Conservation (phyloP, 1,140 invertebrate genomes). For the Nylanderia fulva region DNA sequence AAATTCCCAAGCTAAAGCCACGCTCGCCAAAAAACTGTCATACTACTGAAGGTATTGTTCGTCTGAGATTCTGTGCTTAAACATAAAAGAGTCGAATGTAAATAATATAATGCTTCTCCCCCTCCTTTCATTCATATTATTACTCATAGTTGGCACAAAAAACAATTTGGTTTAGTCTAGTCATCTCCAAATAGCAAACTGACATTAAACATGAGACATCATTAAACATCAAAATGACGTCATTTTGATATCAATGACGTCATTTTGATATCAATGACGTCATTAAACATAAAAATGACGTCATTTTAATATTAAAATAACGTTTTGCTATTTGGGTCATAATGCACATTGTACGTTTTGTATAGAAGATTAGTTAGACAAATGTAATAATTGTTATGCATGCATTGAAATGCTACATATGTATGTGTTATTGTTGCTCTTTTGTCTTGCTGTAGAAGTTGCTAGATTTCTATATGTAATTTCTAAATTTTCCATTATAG, state of each 20-base stretch:
- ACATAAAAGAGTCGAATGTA: constrained; percentile 54
- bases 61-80: constrained; percentile 71
- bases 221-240: too few species aligned
- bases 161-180: constrained; percentile 9
- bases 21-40: constrained; percentile 82
- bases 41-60: constrained; percentile 82
- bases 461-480: background rate
- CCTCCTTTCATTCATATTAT: constrained; percentile 21
- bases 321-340: too few species aligned
- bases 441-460: background rate
- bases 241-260: too few species aligned
- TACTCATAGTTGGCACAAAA: constrained; percentile 17
- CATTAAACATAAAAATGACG: too few species aligned
- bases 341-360: background rate
- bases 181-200: too few species aligned
- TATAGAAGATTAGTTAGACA: constrained; percentile 27
- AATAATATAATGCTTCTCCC: constrained; percentile 30
- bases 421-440: background rate
- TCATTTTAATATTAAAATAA: too few species aligned
- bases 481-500: background rate
- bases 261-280: too few species aligned
- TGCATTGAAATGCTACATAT: background rate
- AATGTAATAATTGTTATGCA: background rate
- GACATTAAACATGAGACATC: too few species aligned
- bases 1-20: constrained; percentile 81